These are phyloP conservation scores for Ceratosolen fusciceps DNA, from an alignment of 1,140 invertebrate species.

Conservation along the genomic window DNA sequence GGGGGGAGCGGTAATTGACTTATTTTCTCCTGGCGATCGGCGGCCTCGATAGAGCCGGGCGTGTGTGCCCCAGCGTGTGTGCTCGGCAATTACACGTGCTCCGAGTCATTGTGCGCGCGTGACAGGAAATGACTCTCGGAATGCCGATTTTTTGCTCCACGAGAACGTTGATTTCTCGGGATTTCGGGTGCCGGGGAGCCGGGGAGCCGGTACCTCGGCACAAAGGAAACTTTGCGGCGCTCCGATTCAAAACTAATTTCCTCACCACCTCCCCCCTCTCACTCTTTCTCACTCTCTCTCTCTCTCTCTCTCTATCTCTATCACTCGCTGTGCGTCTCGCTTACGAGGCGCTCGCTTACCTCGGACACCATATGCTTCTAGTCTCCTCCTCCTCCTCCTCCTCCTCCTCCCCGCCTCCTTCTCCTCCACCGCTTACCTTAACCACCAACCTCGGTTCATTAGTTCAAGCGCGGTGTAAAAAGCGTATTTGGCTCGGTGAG, in stretches of 20 bases:
- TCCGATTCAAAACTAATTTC: slow-evolving; percentile 19
- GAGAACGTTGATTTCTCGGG: slow-evolving; percentile 13
- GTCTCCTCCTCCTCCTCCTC: too few species aligned
- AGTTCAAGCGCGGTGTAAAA: neutral
- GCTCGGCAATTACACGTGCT: neutral
- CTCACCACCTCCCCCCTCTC: too few species aligned
- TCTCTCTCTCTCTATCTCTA: neutral
- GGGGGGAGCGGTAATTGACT: slow-evolving; percentile 39
- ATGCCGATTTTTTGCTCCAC: slow-evolving; percentile 1
- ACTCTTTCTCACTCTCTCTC: too few species aligned
- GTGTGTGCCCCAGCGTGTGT: too few species aligned
- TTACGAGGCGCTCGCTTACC: too few species aligned
- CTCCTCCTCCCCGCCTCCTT: neutral
- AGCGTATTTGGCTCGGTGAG: neutral
- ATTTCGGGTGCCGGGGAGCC: neutral
- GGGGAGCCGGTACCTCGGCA: neutral
- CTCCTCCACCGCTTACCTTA: neutral
- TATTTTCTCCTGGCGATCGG: slow-evolving; percentile 22
- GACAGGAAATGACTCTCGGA: slow-evolving; percentile 33
- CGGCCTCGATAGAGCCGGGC: neutral
- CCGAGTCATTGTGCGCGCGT: slow-evolving; percentile 8
- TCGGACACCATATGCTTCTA: too few species aligned
- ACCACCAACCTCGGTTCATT: neutral
- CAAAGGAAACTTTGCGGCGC: slow-evolving; percentile 25
- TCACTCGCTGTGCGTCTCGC: too few species aligned